Evolutionary conservation across 2,797 vertebrate species (phyloP).

Genomic region (Sebastes steindachneri): DNA sequence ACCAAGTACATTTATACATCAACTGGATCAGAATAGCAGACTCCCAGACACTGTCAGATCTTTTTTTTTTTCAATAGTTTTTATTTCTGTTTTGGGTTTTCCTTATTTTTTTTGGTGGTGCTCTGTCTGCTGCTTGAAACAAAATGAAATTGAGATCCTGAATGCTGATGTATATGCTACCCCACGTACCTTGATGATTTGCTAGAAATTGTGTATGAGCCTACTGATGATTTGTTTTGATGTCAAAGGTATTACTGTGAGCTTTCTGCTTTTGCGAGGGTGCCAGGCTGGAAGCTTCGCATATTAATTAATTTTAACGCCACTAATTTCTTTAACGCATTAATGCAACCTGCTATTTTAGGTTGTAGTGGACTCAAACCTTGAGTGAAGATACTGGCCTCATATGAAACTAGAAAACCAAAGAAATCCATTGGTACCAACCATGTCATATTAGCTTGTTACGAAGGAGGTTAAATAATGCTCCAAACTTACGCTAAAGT

Average conservation of each 20-base stretch:
- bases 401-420: no score
- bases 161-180: not conserved
- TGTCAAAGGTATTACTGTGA: not conserved
- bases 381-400: no score
- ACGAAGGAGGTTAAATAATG: accelerated
- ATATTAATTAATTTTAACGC: no score
- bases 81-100: not conserved
- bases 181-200: not conserved
- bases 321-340: no score
- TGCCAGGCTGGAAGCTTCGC: not conserved
- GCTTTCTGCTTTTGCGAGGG: not conserved
- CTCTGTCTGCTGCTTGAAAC: not conserved
- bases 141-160: not conserved
- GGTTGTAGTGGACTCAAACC: no score
- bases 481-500: no score
- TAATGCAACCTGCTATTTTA: no score
- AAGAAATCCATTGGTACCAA: no score
- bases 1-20: not conserved
- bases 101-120: not conserved
- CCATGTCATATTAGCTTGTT: no score
- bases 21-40: not conserved
- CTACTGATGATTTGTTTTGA: not conserved
- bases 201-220: not conserved
- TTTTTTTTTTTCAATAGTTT: not conserved
- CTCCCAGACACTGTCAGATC: not conserved